A percentile compares a stretch with the other conserved stretches of the same genome.
Conservation (phyloP, 2,797 vertebrate species). For the Picus viridis region DNA sequence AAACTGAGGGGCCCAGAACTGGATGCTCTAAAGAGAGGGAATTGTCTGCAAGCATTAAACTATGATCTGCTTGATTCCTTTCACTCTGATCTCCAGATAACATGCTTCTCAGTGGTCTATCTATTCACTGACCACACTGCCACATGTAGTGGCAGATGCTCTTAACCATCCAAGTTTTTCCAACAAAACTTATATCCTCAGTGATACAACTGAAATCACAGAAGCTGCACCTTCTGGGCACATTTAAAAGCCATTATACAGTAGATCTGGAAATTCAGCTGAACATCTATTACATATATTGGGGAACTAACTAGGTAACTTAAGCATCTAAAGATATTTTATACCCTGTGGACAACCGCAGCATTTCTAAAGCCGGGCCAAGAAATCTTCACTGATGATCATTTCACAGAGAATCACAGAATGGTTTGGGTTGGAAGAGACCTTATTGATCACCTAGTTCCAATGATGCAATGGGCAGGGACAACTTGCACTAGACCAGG, state of each 20-base stretch:
- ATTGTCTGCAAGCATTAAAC: background rate
- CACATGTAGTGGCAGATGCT: background rate
- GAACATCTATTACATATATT: background rate
- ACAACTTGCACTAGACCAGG: too few relatives aligned
- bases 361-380: background rate
- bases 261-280: background rate
- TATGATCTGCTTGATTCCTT: conserved; percentile 1
- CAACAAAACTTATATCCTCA: background rate
- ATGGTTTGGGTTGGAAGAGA: too few relatives aligned
- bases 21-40: background rate
- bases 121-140: background rate
- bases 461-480: too few relatives aligned
- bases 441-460: too few relatives aligned
- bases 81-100: background rate
- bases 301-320: background rate
- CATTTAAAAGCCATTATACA: background rate
- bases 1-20: too few relatives aligned
- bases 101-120: background rate
- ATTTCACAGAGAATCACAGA: background rate
- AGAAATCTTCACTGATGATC: background rate
- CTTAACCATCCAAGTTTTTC: background rate
- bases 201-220: background rate
- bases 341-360: background rate
- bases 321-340: background rate
- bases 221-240: background rate